These are phyloP conservation scores for Drosophila kohkoa DNA, from an alignment of 1,140 invertebrate genomes.

Conservation along the genomic window DNA sequence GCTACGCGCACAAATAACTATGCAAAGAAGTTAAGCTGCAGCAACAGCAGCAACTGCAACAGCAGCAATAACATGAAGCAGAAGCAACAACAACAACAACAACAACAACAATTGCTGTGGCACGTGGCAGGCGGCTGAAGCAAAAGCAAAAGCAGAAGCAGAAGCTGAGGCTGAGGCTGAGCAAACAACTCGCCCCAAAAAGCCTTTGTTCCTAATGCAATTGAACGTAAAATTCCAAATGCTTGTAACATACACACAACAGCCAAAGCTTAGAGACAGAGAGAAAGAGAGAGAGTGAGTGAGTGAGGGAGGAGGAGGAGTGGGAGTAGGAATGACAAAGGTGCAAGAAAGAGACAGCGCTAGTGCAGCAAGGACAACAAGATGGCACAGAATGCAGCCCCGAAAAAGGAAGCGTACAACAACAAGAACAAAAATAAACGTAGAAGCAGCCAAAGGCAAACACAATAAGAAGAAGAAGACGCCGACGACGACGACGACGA, in stretches of 20 bases:
- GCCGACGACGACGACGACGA: neutral
- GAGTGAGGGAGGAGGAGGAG: neutral
- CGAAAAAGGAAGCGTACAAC: neutral
- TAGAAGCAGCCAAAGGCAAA: neutral
- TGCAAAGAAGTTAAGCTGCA: constrained; percentile 50
- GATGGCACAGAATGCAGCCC: constrained; percentile 3
- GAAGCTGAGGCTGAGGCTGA: constrained; percentile 28
- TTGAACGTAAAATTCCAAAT: constrained; percentile 55
- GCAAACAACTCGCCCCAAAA: constrained; percentile 45
- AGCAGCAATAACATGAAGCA: constrained; percentile 2
- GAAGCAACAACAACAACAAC: constrained; percentile 1
- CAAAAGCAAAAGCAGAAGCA: neutral
- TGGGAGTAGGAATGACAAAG: neutral
- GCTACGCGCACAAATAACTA: constrained; percentile 48
- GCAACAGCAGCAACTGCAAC: constrained; percentile 6
- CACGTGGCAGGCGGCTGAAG: constrained; percentile 18
- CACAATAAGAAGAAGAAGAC: neutral
- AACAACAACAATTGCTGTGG: constrained; percentile 19
- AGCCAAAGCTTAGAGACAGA: too few relatives aligned
- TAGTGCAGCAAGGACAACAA: constrained; percentile 6
- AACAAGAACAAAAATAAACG: neutral
- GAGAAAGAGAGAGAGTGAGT: neutral
- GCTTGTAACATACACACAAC: constrained; percentile 42
- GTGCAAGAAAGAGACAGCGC: neutral
- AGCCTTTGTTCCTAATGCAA: constrained; percentile 55